Percentiles rank a stretch among this genome's conserved stretches.
phyloP scores from a whole-genome alignment of 2,888 invertebrate species.

The Pterobdella sp. region DNA sequence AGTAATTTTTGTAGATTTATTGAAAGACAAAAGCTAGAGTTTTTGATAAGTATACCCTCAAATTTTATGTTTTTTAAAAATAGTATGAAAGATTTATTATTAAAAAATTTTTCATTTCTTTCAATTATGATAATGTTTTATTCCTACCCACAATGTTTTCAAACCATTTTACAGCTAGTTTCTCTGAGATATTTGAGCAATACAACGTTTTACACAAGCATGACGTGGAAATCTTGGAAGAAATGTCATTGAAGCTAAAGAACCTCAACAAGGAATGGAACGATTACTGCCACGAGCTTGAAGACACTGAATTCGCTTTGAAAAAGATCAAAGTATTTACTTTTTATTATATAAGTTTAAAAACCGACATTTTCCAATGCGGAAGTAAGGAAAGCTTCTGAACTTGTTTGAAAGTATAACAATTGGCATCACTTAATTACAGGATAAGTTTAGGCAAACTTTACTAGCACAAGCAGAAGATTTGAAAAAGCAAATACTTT shows the following conservation, averaged over 20 bases:
- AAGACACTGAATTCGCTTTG: constrained; percentile 66
- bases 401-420: no score
- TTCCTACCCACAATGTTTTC: no score
- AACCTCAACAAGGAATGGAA: constrained; percentile 63
- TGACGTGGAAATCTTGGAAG: constrained; percentile 62
- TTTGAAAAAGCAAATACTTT: constrained; percentile 64
- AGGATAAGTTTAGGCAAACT: constrained; percentile 57
- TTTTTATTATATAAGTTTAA: no score
- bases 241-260: constrained; percentile 41
- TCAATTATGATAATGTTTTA: no score
- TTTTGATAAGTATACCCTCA: no score
- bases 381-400: no score
- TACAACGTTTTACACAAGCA: constrained; percentile 62
- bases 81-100: no score
- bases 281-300: constrained; percentile 63
- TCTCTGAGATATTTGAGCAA: constrained; percentile 60
- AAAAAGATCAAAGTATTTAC: constrained; percentile 61
- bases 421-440: constrained; percentile 5
- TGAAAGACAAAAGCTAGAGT: no score
- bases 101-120: no score
- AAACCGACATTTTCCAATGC: no score
- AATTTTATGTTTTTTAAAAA: no score
- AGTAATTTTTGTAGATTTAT: no score
- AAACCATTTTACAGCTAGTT: not conserved
- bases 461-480: constrained; percentile 65